A percentile compares a stretch with the other conserved stretches of the same genome.
These are phyloP conservation scores for Ooceraea biroi DNA, from an alignment of 1,140 invertebrate genomes.

Conservation along the genomic window DNA sequence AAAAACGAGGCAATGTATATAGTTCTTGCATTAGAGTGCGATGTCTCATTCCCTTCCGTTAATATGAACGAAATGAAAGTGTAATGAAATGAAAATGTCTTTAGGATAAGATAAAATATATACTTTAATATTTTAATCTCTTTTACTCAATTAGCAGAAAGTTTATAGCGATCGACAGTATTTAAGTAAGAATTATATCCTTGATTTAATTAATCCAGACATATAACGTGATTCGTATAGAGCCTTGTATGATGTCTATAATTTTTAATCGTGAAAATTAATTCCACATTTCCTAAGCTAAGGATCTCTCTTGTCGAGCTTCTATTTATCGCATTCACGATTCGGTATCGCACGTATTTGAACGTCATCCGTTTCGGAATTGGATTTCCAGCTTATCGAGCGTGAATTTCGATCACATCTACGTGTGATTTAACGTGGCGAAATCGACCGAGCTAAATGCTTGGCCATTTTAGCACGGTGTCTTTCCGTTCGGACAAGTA, in stretches of 20 bases:
- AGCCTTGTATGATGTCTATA: no score
- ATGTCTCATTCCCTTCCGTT: no score
- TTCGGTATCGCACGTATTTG: background rate
- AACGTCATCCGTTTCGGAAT: constrained; percentile 6
- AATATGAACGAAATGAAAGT: no score
- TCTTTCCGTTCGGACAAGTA: background rate
- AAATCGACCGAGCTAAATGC: background rate
- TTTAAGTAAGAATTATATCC: no score
- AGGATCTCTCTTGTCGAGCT: background rate
- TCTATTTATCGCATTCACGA: background rate
- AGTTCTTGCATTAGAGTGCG: no score
- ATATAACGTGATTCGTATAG: no score
- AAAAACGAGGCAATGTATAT: background rate
- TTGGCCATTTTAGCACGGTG: background rate
- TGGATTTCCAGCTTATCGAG: constrained; percentile 22
- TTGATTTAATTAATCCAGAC: no score
- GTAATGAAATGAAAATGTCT: no score
- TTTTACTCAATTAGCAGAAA: no score
- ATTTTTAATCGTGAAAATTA: background rate
- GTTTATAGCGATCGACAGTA: no score
- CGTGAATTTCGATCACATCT: background rate
- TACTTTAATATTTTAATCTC: no score
- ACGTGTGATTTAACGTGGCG: background rate
- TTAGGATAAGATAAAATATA: no score
- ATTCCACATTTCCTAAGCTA: background rate